Evolutionary conservation across 2,888 invertebrate genomes (phyloP), one percentile per base, ranked within the genome.

Genomic region (Scrobipalpa atriplicella): DNA sequence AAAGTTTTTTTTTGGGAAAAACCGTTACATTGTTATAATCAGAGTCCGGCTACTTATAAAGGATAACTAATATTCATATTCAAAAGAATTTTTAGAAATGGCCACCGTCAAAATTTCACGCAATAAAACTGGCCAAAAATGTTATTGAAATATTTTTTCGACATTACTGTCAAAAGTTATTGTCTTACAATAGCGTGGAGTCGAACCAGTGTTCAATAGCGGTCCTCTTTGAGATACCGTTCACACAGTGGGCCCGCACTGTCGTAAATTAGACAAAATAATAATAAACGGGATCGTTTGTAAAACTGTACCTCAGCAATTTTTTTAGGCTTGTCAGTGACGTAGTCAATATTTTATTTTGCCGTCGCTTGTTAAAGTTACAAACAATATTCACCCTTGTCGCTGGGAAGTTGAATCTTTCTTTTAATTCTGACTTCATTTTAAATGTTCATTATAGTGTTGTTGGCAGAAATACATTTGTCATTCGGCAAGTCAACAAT

Each of bases 241-340:
- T 80, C 67, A 79, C 83, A 86, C 86, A 85, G 87, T 84, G 83
- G 76, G 74, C 87, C 87, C 87, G 81, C 78, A 85, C 77, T 69
- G 80, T 82, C 82, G 77, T 91, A 91, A 90, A 91, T 87, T 81
- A 84, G 71, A 83, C 81, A 82, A 81, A 84, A 77, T 74, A 81
- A 58, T 83, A 79, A 82, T 81, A 75, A 89, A 91, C 92, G 90
- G 92, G 82, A 92, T 71, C 78, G 74, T 90, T 90, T 89, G 92
- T 91, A 79, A 83, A 88, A 87, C 86, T 83, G 87, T 86, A 78
- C 77, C 75, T 75, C 60, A 72, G 74, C 71, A 69, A 71, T 83
- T 84, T 85, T 85, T 85, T 69, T 81, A 67, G 66, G 69, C 71
- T 66, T 43, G 38, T 69, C 67, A 71, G 74, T 83, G 82, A 83